phyloP scores from a whole-genome alignment of 1,140 invertebrate species.

The Drosophila asahinai region DNA sequence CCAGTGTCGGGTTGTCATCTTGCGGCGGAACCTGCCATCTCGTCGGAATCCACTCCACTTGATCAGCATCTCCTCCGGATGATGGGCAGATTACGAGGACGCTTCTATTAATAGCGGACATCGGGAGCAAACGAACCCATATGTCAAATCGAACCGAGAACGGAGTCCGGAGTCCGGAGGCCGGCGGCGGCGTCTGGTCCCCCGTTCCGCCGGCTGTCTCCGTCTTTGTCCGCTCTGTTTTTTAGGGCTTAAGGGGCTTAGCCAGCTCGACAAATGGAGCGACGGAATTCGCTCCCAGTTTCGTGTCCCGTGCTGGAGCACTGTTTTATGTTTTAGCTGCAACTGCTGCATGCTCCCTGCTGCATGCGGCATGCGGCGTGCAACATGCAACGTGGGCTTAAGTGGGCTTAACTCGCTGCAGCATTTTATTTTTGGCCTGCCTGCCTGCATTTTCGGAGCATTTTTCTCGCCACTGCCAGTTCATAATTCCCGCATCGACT shows the following conservation, averaged over 20 bases:
- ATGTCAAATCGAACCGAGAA: constrained; percentile 78
- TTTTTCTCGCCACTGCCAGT: constrained; percentile 2
- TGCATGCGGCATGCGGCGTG: constrained; percentile 54
- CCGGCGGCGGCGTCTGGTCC: constrained; percentile 27
- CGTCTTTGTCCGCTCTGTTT: constrained; percentile 65
- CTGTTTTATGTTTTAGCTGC: constrained; percentile 70
- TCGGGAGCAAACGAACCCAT: constrained; percentile 81
- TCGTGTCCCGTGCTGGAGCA: constrained; percentile 62
- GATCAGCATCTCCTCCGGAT: constrained; percentile 42
- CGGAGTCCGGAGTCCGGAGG: constrained; percentile 21
- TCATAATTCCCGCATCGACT: constrained; percentile 17
- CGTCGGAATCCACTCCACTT: constrained; percentile 54
- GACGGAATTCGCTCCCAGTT: constrained; percentile 26
- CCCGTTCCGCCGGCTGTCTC: constrained; percentile 25
- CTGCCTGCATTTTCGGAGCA: neutral
- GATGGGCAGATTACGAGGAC: constrained; percentile 58
- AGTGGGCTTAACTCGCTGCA: constrained; percentile 74
- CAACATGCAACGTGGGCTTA: constrained; percentile 77
- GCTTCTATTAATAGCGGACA: constrained; percentile 76
- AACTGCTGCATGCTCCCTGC: constrained; percentile 28
- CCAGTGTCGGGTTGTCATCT: constrained; percentile 30
- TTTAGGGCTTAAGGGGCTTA: constrained; percentile 82
- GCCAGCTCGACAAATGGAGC: constrained; percentile 74
- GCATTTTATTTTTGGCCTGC: constrained; percentile 47
- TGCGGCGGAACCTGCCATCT: constrained; percentile 62